phyloP scores from a whole-genome alignment of 1,140 invertebrate genomes.

The Schlechtendalia chinensis region DNA sequence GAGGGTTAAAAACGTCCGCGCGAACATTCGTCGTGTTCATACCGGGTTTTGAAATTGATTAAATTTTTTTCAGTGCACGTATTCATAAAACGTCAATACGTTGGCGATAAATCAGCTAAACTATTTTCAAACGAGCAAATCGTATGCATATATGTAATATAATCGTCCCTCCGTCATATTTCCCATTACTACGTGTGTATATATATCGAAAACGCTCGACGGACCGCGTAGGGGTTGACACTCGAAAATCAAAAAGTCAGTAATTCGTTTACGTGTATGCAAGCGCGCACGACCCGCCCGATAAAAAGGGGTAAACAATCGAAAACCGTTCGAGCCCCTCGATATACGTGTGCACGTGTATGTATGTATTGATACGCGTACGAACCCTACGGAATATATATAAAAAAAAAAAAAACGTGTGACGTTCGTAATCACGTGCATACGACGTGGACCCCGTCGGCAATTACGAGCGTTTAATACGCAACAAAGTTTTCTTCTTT shows the following conservation, averaged over 20 bases:
- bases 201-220: neutral
- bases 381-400: neutral
- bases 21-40: too few species aligned
- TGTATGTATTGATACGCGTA: neutral
- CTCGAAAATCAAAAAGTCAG: conserved; percentile 44
- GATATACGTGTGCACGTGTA: neutral
- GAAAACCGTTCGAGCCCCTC: conserved; percentile 37
- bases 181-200: neutral
- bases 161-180: conserved; percentile 9
- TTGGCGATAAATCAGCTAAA: neutral
- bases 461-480: neutral
- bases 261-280: neutral
- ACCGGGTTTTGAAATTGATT: neutral
- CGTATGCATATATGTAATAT: neutral
- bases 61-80: too few species aligned
- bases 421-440: conserved; percentile 31
- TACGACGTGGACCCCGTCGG: neutral
- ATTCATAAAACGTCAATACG: too few species aligned
- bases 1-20: too few species aligned
- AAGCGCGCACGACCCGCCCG: neutral
- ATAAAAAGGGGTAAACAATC: conserved; percentile 32
- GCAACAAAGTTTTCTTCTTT: too few species aligned
- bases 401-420: conserved; percentile 24
- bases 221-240: conserved; percentile 4
- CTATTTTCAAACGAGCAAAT: neutral